Evolutionary conservation across 2,888 invertebrate genomes (phyloP), one percentile per base, ranked within the genome.

Genomic region (Spilarctia lutea): DNA sequence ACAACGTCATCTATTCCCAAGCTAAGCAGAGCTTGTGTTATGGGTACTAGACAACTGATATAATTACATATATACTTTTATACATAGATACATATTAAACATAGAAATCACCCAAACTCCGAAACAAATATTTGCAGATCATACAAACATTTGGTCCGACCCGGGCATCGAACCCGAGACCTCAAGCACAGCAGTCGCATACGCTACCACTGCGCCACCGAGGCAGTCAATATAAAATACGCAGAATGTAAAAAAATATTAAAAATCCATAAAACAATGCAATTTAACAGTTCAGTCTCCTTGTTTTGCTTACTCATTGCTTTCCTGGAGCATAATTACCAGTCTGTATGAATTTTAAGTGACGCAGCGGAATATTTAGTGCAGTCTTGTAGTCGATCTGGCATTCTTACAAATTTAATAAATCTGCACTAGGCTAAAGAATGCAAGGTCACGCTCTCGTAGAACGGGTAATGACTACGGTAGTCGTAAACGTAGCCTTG

Each of bases 381-480:
- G 16, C 30, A 30, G 13, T 63, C 30, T 63, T 63, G 4, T 30
- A 30, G 27, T 60, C 11, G 13, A 63, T 63, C 18, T 63, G 63
- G 63, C 18, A 65, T 65, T 42, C 27, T 45, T 35, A 69, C 65
- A 73, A 80, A 81, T 78, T 76, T 77, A 80, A 82, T 77, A 82
- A 73, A 81, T 79, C 77, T 66, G 8, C 76, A 73, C 72, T 3
- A 67, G 48, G 70, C 30, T 76, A 75, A 79, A 83, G 79, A 83
- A 81, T 86, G 86, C 86, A 85, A 85, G 83, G 81, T 81, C 86
- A 86, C 84, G 85, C 75, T 76, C 78, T 66, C 67, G 67, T 66
- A 77, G 69, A 67, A 75, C 72, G 71, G 80, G 76, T 73, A 79
- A 77, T 75, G 79, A 70, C 83, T 77, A 13, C 16, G 11, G 4